Evolutionary conservation across 2,888 invertebrate species (phyloP).

Genomic region (Platypus cylindrus): DNA sequence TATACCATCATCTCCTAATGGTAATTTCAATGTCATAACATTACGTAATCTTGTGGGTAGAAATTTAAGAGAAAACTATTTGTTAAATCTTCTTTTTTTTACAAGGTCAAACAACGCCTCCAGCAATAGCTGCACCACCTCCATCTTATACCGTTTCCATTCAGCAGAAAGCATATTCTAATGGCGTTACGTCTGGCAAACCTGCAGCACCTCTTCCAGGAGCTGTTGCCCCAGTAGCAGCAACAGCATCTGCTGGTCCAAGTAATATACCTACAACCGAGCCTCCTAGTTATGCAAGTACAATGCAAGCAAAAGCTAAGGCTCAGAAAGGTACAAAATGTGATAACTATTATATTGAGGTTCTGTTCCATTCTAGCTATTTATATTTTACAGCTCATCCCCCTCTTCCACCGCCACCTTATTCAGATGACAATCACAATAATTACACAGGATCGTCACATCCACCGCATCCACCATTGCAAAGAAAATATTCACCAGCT

Average conservation of each 20-base stretch:
- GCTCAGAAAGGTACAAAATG: constrained; percentile 45
- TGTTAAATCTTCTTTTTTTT: too few relatives aligned
- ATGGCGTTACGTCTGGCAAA: constrained; percentile 23
- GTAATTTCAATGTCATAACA: too few relatives aligned
- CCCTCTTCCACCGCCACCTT: constrained; percentile 57
- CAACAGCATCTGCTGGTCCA: constrained; percentile 34
- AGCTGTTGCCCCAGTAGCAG: constrained; percentile 28
- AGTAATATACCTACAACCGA: constrained; percentile 60
- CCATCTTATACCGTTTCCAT: constrained; percentile 73
- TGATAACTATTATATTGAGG: too few relatives aligned
- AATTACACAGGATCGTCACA: constrained; percentile 35
- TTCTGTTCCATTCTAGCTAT: too few relatives aligned
- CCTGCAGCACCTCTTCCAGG: constrained; percentile 28
- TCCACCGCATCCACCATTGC: constrained; percentile 48
- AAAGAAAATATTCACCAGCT: constrained; percentile 56
- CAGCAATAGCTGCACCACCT: constrained; percentile 46
- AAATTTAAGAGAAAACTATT: too few relatives aligned
- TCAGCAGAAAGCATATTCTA: constrained; percentile 50
- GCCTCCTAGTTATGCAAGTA: constrained; percentile 84
- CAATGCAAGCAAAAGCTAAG: constrained; percentile 60
- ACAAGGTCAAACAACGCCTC: constrained; percentile 31
- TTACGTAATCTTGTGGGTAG: too few relatives aligned
- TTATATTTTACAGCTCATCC: constrained; percentile 41
- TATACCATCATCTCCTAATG: constrained; percentile 39
- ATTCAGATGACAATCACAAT: constrained; percentile 32